A percentile compares a stretch with the other conserved stretches of the same genome.
phyloP scores from a whole-genome alignment of 2,113 vertebrate genomes.

The Limanda limanda region DNA sequence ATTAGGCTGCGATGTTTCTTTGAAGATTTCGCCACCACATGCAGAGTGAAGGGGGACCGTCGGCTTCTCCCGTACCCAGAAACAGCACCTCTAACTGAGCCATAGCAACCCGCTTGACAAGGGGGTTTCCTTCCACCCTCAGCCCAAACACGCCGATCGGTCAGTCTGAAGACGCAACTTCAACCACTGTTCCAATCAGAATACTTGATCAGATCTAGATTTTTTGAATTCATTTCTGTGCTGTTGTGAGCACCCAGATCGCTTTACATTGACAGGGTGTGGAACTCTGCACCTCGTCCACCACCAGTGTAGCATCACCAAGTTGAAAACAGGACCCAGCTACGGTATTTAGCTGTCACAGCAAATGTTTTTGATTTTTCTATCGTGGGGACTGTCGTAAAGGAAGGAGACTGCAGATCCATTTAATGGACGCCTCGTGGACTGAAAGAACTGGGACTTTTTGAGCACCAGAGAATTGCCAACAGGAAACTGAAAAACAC shows the following conservation, averaged over 20 bases:
- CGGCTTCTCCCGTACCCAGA: slow-evolving; percentile 74
- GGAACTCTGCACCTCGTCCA: slow-evolving; percentile 72
- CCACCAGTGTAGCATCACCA: slow-evolving; percentile 79
- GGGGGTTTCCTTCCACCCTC: slow-evolving; percentile 87
- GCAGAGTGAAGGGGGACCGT: slow-evolving; percentile 80
- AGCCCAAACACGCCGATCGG: slow-evolving; percentile 87
- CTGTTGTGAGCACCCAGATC: slow-evolving; percentile 68
- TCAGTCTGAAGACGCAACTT: slow-evolving; percentile 76
- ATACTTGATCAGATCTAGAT: slow-evolving; percentile 70
- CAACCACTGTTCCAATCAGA: slow-evolving; percentile 70
- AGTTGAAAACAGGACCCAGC: slow-evolving; percentile 63
- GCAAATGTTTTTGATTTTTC: slow-evolving; percentile 49
- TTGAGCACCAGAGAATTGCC: slow-evolving; percentile 65
- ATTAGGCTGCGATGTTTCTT: slow-evolving; percentile 79
- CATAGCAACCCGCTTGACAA: slow-evolving; percentile 92
- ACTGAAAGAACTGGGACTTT: slow-evolving; percentile 66
- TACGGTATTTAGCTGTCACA: slow-evolving; percentile 65
- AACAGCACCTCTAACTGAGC: slow-evolving; percentile 96
- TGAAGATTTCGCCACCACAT: slow-evolving; percentile 84
- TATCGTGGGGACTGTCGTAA: slow-evolving; percentile 54
- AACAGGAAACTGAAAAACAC: slow-evolving; percentile 64
- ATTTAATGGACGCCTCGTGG: slow-evolving; percentile 46
- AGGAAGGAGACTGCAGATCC: slow-evolving; percentile 54
- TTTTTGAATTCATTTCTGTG: slow-evolving; percentile 63
- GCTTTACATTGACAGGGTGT: slow-evolving; percentile 69